phyloP scores from a whole-genome alignment of 1,140 invertebrate genomes.

The Steinernema khuongi region DNA sequence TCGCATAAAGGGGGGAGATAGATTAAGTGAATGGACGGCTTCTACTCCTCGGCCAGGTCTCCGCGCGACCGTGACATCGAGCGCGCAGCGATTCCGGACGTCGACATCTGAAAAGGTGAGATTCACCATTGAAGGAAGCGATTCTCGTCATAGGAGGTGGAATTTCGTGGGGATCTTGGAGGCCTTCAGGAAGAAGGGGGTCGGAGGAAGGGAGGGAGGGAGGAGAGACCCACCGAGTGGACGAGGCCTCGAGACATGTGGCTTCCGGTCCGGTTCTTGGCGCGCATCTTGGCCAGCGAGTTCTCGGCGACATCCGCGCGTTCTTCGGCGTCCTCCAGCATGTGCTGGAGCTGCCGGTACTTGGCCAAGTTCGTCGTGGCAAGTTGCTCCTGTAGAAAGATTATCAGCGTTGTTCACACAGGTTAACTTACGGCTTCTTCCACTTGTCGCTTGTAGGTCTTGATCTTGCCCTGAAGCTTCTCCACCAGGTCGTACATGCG shows the following conservation, averaged over 20 bases:
- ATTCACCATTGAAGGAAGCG: not conserved
- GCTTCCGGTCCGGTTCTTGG: constrained; percentile 74
- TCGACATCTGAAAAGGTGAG: not conserved
- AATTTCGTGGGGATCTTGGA: no score
- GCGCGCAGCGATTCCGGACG: not conserved
- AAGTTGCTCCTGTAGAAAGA: constrained; percentile 74
- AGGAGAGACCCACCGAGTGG: constrained; percentile 23
- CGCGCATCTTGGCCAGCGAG: constrained; percentile 91
- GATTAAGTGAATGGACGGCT: not conserved
- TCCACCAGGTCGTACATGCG: constrained; percentile 80
- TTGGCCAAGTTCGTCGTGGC: constrained; percentile 95
- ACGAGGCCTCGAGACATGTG: constrained; percentile 31
- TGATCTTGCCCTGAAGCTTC: constrained; percentile 98
- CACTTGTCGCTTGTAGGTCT: constrained; percentile 98
- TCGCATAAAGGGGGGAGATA: not conserved
- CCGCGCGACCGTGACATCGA: constrained; percentile 3
- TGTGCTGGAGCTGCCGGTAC: constrained; percentile 97
- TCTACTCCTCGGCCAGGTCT: constrained; percentile 1
- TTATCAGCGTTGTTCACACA: not conserved
- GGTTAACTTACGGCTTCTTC: constrained; percentile 75
- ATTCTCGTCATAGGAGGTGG: no score
- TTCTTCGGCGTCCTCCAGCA: constrained; percentile 96
- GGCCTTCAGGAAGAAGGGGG: no score
- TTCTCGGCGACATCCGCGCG: constrained; percentile 93
- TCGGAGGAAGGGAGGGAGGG: not conserved